A percentile compares a stretch with the other conserved stretches of the same genome.
Evolutionary conservation across 2,888 invertebrate species (phyloP).

Genomic region (Micoletzkya japonica): DNA sequence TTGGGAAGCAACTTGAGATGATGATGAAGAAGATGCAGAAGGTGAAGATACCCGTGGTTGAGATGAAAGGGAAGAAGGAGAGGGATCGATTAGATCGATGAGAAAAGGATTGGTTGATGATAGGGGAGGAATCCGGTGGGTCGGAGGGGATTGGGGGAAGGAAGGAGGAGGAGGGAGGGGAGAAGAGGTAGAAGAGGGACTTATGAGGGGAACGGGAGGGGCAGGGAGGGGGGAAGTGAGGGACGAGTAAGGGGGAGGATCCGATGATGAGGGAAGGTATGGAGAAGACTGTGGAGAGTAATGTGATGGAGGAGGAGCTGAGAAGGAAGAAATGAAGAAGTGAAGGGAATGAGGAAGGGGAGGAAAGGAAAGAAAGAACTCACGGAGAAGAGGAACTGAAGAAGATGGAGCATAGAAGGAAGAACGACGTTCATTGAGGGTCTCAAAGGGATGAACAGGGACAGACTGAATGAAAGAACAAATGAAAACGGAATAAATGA

Average conservation of each 20-base stretch:
- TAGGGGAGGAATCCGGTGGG: not conserved
- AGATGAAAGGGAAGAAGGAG: not conserved
- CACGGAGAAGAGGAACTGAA: conserved; percentile 16
- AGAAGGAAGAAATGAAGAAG: no score
- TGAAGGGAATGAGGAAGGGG: not conserved
- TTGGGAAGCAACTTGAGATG: not conserved
- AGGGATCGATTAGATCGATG: conserved; percentile 15
- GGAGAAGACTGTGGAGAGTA: not conserved
- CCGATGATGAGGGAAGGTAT: not conserved
- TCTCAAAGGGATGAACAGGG: conserved; percentile 11
- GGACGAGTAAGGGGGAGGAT: conserved; percentile 19
- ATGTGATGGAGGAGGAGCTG: no score
- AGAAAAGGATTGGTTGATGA: conserved; percentile 24
- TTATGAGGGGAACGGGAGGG: not conserved
- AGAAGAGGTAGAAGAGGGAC: not conserved
- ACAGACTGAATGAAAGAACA: not conserved
- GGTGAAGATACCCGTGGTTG: not conserved
- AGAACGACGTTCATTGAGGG: not conserved
- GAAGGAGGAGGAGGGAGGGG: not conserved
- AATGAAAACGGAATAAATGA: no score
- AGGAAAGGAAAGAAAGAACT: not conserved
- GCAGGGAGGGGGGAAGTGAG: no score
- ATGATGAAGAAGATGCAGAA: not conserved
- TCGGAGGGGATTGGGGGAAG: not conserved
- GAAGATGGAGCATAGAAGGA: conserved; percentile 5